A percentile compares a stretch with the other conserved stretches of the same genome.
phyloP scores from a whole-genome alignment of 2,113 vertebrate genomes.

The Nesoenas mayeri region DNA sequence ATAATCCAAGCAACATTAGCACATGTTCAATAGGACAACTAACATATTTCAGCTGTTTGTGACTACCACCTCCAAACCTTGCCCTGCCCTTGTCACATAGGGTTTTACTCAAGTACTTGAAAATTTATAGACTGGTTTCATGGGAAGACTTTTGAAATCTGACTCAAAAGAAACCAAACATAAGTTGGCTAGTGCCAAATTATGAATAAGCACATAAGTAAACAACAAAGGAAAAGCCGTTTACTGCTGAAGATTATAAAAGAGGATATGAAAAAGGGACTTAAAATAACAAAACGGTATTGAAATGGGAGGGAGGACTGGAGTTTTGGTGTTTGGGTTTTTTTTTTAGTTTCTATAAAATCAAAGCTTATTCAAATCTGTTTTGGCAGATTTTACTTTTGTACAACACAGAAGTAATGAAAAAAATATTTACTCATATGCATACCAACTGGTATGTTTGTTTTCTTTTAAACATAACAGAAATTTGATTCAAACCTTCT shows the following conservation, averaged over 20 bases:
- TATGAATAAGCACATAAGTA: neutral
- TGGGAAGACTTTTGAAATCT: neutral
- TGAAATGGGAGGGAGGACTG: neutral
- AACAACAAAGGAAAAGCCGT: neutral
- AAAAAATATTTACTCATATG: neutral
- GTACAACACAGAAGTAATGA: neutral
- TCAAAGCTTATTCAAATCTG: neutral
- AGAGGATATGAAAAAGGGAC: neutral
- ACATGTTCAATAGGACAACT: neutral
- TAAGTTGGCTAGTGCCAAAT: neutral
- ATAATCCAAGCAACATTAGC: neutral
- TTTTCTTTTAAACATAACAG: neutral
- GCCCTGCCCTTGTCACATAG: neutral
- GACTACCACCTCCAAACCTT: neutral
- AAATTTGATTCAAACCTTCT: neutral
- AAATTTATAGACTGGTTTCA: neutral
- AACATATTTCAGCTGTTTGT: neutral
- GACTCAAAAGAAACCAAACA: neutral
- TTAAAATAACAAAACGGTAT: neutral
- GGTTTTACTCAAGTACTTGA: neutral
- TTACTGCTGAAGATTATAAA: neutral
- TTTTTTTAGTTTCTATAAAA: neutral
- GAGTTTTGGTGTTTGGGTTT: accelerated
- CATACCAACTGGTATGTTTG: neutral
- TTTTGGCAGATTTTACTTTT: neutral